These are phyloP conservation scores for Orchesellides sinensis DNA, from an alignment of 2,888 invertebrate species.

Conservation along the genomic window DNA sequence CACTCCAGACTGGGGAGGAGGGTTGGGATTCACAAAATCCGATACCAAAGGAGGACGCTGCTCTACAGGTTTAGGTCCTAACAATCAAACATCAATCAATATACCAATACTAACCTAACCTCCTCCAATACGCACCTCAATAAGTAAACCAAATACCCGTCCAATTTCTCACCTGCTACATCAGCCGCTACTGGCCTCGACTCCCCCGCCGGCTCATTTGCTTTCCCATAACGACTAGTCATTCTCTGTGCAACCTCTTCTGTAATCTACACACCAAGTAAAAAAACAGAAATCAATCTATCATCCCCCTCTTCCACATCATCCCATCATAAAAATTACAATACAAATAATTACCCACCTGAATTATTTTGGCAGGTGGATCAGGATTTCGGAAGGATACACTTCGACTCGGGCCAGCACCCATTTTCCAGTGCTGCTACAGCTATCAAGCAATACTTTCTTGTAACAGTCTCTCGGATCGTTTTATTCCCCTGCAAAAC, in stretches of 20 bases:
- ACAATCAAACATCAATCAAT: neutral
- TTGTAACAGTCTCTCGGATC: too few relatives aligned
- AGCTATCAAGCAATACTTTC: neutral
- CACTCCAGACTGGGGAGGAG: conserved; percentile 8
- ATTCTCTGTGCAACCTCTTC: conserved; percentile 67
- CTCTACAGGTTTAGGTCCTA: conserved; percentile 27
- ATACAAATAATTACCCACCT: conserved; percentile 53
- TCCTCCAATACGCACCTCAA: too few relatives aligned
- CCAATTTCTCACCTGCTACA: neutral
- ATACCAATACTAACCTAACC: neutral
- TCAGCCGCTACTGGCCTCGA: conserved; percentile 18
- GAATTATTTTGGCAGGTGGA: conserved; percentile 66
- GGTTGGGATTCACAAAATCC: conserved; percentile 54
- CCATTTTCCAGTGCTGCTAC: conserved; percentile 31
- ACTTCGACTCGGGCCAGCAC: conserved; percentile 65
- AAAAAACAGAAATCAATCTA: neutral
- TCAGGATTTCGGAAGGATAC: conserved; percentile 65
- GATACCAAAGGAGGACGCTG: conserved; percentile 52
- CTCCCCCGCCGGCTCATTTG: conserved; percentile 26
- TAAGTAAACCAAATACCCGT: neutral
- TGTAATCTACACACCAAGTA: conserved; percentile 39
- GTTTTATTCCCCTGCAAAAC: neutral
- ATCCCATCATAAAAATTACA: neutral
- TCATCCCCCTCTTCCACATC: too few relatives aligned
- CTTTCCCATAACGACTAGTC: conserved; percentile 58